Evolutionary conservation across 2,797 vertebrate species (phyloP).

Genomic region (Tragelaphus eurycerus): DNA sequence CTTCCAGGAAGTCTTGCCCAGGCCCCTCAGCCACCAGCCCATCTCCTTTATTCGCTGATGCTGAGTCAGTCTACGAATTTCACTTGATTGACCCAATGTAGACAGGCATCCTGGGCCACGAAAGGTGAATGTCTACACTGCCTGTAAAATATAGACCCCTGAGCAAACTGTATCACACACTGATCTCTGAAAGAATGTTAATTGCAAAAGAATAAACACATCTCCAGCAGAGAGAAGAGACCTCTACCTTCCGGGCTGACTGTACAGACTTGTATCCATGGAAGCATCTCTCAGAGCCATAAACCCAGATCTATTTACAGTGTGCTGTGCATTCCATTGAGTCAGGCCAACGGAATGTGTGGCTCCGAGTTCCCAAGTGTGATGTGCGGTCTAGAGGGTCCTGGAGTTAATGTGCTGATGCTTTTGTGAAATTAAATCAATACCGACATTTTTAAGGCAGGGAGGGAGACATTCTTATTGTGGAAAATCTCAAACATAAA

Average conservation of each 20-base stretch:
- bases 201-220: background rate
- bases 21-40: background rate
- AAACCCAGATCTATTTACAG: background rate
- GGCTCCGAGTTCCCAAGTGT: background rate
- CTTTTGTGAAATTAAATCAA: background rate
- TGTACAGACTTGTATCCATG: fast-evolving
- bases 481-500: background rate
- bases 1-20: background rate
- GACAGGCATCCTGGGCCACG: background rate
- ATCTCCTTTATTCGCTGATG: fast-evolving
- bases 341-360: background rate
- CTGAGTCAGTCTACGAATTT: background rate
- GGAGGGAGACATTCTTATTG: background rate
- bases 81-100: fast-evolving
- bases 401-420: background rate
- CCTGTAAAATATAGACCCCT: background rate
- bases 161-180: background rate
- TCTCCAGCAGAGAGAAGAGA: background rate
- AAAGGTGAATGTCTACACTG: background rate
- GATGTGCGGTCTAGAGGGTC: background rate
- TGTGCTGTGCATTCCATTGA: fast-evolving
- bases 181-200: background rate
- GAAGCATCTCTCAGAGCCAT: background rate
- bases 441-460: background rate
- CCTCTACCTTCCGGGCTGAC: background rate